These are phyloP conservation scores for Drosophila micromelanica DNA, from an alignment of 1,140 invertebrate species.

Conservation along the genomic window DNA sequence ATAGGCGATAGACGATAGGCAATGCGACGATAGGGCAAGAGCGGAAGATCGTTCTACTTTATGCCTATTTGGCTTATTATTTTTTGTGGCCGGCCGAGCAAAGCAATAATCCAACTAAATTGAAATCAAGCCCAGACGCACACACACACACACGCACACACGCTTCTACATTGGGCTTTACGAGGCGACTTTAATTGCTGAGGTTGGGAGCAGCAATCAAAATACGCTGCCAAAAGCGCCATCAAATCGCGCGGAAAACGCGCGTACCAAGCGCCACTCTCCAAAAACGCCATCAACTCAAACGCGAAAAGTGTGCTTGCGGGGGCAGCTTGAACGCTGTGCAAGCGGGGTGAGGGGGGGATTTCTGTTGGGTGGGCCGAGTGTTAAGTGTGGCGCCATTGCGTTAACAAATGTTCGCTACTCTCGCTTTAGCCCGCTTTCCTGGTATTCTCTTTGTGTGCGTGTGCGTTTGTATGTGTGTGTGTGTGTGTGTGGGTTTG, in stretches of 20 bases:
- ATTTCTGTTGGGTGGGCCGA: constrained; percentile 8
- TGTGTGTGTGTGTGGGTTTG: constrained; percentile 19
- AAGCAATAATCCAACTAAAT: constrained; percentile 74
- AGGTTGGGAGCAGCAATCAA: constrained; percentile 56
- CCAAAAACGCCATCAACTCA: constrained; percentile 62
- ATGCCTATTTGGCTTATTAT: constrained; percentile 75
- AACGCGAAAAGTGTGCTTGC: constrained; percentile 10
- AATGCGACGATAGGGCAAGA: background rate
- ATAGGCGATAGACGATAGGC: background rate
- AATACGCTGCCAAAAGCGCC: constrained; percentile 66
- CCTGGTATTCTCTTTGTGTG: constrained; percentile 30
- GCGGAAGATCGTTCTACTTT: constrained; percentile 51
- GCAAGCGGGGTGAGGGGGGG: too few species aligned
- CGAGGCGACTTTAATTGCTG: constrained; percentile 73
- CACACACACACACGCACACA: constrained; percentile 16
- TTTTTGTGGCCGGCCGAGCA: constrained; percentile 63
- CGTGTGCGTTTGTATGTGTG: constrained; percentile 19
- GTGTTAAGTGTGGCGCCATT: constrained; percentile 65
- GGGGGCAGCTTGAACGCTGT: background rate
- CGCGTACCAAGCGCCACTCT: constrained; percentile 34
- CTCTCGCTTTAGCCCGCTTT: background rate
- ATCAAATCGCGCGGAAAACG: constrained; percentile 76
- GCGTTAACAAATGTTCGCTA: constrained; percentile 63
- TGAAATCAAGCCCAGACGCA: constrained; percentile 72
- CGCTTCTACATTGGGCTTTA: constrained; percentile 31